Evolutionary conservation across 2,888 invertebrate genomes (phyloP), one percentile per base, ranked within the genome.

Genomic region (Hymenopus coronatus): DNA sequence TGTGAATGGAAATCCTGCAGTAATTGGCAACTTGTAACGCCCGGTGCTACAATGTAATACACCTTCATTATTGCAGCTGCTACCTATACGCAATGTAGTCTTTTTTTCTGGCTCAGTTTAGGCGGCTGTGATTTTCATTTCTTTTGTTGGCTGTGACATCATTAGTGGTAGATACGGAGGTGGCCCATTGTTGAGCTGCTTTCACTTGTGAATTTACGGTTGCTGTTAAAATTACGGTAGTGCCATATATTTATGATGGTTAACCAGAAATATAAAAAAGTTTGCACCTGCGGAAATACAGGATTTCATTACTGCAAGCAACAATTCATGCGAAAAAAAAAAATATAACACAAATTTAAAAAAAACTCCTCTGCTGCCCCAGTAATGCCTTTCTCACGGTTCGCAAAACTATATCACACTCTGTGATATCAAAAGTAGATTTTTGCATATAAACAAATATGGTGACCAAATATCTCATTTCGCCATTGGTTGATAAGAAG

Each of bases 21-120:
- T 89, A 89, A 89, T 89, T 89, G 89, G 89, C 89, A 89, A 89
- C 28, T 88, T 46, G 40, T 85, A 27, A 85, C 54, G 20, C 54
- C 54, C 25, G 20, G 25, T 8, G 54, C 20, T 70, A 70, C 54
- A 70, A 15, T 70, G 54, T 70, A 70, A 20, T 70, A 70, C 54
- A 70, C 54, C 54, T 70, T 70, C 54, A 70, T 70, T 70, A 70
- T 70, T 70, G 1, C 54, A 15, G 54, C 20, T 70, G 54, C 54
- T 70, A 70, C 54, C 54, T 70, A 70, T 70, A 20, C 6, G 54
- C 25, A 70, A 70, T 8, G 54, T 6, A 15, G 54, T 20, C 54
- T 70, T 70, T 70, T 70, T 70, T 25, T 20, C 54, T 70, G 12
- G 54, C 25, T 70, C 3, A 15, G 54, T 70, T 70, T 25, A 20